phyloP scores from a whole-genome alignment of 2,113 vertebrate genomes.

The Notothenia rossii region DNA sequence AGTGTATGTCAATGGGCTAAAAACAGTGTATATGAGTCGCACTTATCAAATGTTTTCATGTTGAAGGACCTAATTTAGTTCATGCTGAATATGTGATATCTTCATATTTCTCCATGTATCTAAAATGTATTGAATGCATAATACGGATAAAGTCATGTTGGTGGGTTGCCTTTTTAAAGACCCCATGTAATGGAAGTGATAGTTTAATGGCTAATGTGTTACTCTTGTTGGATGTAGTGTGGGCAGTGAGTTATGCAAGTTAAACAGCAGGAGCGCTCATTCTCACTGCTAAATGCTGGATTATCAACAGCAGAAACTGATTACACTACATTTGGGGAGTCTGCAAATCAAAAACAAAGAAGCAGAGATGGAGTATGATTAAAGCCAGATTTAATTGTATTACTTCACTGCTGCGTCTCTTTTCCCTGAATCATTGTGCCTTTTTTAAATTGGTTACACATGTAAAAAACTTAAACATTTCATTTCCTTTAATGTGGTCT shows the following conservation, averaged over 20 bases:
- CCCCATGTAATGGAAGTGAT: slow-evolving; percentile 21
- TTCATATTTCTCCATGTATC: slow-evolving; percentile 33
- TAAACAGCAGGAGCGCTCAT: slow-evolving; percentile 42
- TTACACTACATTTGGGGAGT: slow-evolving; percentile 39
- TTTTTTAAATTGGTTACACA: slow-evolving; percentile 41
- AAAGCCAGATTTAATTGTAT: slow-evolving; percentile 22
- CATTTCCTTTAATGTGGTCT: slow-evolving; percentile 26
- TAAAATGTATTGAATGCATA: slow-evolving; percentile 55
- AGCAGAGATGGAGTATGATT: slow-evolving; percentile 12
- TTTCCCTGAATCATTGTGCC: slow-evolving; percentile 53
- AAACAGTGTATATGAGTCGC: slow-evolving; percentile 40
- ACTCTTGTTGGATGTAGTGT: slow-evolving; percentile 25
- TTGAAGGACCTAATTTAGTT: slow-evolving; percentile 43
- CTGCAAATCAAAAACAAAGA: slow-evolving; percentile 36
- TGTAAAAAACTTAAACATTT: background rate
- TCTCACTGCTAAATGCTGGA: slow-evolving; percentile 29
- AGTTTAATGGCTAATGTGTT: slow-evolving; percentile 27
- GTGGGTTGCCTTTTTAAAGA: slow-evolving; percentile 39
- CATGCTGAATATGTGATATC: slow-evolving; percentile 41
- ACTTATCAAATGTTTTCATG: slow-evolving; percentile 35
- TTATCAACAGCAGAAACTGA: slow-evolving; percentile 43
- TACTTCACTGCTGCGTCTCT: slow-evolving; percentile 24
- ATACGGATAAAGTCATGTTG: slow-evolving; percentile 47
- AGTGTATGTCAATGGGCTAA: slow-evolving; percentile 14
- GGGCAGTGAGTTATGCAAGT: slow-evolving; percentile 21